A percentile compares a stretch with the other conserved stretches of the same genome.
phyloP scores from a whole-genome alignment of 2,888 invertebrate genomes.

The Ganaspis brasiliensis region DNA sequence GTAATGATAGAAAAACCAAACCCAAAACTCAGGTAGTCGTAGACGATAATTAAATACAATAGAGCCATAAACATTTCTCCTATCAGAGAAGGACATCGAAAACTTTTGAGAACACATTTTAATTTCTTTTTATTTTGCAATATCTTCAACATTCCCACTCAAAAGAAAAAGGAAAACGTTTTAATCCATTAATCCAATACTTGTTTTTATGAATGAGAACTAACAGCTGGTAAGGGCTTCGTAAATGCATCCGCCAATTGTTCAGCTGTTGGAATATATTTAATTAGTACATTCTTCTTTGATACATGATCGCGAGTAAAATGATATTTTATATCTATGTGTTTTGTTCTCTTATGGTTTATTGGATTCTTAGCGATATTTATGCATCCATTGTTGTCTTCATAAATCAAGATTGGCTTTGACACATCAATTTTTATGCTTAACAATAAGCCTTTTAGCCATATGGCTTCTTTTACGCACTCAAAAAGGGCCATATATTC shows the following conservation, averaged over 20 bases:
- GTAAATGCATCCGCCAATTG: neutral
- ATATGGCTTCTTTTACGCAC: constrained; percentile 20
- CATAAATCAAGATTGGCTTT: constrained; percentile 37
- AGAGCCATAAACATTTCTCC: too few species aligned
- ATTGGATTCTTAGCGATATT: constrained; percentile 28
- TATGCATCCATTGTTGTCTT: constrained; percentile 43
- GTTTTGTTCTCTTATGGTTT: neutral
- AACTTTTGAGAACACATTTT: too few species aligned
- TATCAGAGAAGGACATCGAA: too few species aligned
- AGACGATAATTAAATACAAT: too few species aligned
- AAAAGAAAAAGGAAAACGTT: neutral
- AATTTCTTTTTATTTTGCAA: too few species aligned
- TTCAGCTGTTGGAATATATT: neutral
- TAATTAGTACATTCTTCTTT: neutral
- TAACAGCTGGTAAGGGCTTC: neutral
- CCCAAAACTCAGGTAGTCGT: too few species aligned
- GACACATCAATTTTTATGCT: constrained; percentile 9
- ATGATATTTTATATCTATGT: neutral
- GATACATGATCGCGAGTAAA: neutral
- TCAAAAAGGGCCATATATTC: constrained; percentile 46
- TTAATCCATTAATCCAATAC: neutral
- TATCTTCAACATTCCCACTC: neutral
- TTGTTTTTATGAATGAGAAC: neutral
- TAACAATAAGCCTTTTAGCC: constrained; percentile 7
- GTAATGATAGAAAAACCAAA: too few species aligned